Evolutionary conservation across 2,888 invertebrate species (phyloP).

Genomic region (Acleris holmiana): DNA sequence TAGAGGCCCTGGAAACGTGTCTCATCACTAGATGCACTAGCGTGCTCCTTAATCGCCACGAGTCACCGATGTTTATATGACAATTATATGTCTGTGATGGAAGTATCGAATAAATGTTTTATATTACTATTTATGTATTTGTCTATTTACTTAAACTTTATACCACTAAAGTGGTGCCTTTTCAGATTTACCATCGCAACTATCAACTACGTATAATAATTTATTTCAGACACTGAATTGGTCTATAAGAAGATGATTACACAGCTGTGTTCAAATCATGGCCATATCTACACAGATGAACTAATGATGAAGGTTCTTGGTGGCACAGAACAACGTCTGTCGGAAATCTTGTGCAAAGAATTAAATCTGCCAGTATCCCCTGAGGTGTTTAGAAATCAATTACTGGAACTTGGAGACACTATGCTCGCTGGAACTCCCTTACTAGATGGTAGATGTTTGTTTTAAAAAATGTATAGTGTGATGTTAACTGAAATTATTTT

Average conservation of each 20-base stretch:
- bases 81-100: too few relatives aligned
- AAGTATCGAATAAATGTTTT: too few relatives aligned
- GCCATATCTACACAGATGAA: slow-evolving; percentile 91
- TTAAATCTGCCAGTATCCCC: slow-evolving; percentile 87
- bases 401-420: slow-evolving; percentile 84
- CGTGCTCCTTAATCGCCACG: too few relatives aligned
- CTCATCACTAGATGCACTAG: too few relatives aligned
- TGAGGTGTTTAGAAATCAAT: slow-evolving; percentile 86
- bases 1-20: too few relatives aligned
- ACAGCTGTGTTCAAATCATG: slow-evolving; percentile 88
- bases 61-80: too few relatives aligned
- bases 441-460: slow-evolving; percentile 85
- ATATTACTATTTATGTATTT: too few relatives aligned
- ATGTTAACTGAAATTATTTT: not conserved
- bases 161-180: too few relatives aligned
- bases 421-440: slow-evolving; percentile 86
- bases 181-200: too few relatives aligned
- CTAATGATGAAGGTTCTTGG: slow-evolving; percentile 91
- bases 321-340: slow-evolving; percentile 88
- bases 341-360: slow-evolving; percentile 87
- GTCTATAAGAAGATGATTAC: slow-evolving; percentile 90
- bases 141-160: too few relatives aligned
- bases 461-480: not conserved
- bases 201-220: too few relatives aligned
- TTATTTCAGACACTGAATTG: slow-evolving; percentile 90